Conservation (phyloP, 2,113 vertebrate species). For the Catharus minimus region DNA sequence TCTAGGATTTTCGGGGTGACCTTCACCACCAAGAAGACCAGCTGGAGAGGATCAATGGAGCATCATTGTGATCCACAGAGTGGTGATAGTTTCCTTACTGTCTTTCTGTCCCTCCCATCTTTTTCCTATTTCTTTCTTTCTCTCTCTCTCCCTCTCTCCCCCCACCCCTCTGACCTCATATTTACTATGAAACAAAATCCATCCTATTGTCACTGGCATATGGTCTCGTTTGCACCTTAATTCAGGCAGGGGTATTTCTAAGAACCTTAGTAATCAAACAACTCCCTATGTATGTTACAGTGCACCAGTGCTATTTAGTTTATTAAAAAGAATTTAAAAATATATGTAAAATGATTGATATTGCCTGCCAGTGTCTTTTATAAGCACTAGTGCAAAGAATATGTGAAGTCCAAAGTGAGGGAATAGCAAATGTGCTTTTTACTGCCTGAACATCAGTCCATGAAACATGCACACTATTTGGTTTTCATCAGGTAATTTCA, state of each 20-base stretch:
- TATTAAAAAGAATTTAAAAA: background rate
- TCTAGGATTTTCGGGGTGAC: background rate
- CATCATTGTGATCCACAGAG: accelerated
- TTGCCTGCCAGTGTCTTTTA: background rate
- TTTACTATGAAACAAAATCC: background rate
- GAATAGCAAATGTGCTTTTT: accelerated
- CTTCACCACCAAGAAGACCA: background rate
- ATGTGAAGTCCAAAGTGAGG: background rate
- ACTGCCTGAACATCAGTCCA: background rate
- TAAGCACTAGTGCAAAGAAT: background rate
- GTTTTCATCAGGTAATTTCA: background rate
- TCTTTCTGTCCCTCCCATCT: background rate
- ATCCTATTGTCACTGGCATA: background rate
- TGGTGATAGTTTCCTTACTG: background rate
- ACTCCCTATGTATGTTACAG: background rate
- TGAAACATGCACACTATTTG: accelerated
- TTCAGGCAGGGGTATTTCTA: background rate
- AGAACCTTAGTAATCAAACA: background rate
- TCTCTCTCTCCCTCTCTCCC: too few relatives aligned
- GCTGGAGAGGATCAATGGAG: too few relatives aligned
- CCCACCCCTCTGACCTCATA: too few relatives aligned
- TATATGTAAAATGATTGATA: background rate
- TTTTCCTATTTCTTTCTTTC: background rate
- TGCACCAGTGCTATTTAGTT: background rate
- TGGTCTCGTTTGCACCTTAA: background rate